Evolutionary conservation across 2,797 vertebrate genomes (phyloP), one percentile per base, ranked within the genome.

Genomic region (Sylvilagus floridanus): DNA sequence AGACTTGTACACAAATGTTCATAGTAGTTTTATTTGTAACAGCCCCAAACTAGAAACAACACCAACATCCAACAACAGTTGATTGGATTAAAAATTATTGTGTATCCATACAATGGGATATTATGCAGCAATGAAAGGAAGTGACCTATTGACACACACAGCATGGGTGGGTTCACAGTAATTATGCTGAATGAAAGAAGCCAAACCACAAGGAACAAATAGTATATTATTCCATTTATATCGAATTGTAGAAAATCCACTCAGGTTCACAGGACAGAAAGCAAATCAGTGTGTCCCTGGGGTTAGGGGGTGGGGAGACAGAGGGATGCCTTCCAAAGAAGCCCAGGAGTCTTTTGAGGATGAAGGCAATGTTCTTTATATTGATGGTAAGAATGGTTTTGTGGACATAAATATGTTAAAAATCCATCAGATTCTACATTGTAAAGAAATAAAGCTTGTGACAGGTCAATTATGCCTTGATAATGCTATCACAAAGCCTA

Each of bases 161-260:
- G n/a, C n/a, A 14, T 50, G 30, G 71, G 21, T 65, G 19, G 13
- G 65, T 54, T 75, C 69, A 52, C 52, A 91, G 75, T 37, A 75
- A 50, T 26, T 26, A 54, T 54, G 19, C 52, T 62, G 37, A 83
- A 28, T 77, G n/a, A 79, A 78, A 82, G 42, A 81, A 90, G 37
- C 9, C 14, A 89, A 21, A 63, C 37, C 32, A 83, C 63, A 37
- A 72, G 60, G 10, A 75, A 14, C 66, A 72, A 54, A 26, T 50
- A 24, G 8, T 22, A 11, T 17, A 57, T 42, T 83, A 19, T n/a
- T 19, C 47, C 50, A 76, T 65, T 72, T 68, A 30, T 24, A 65
- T 13, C 17, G 68, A 66, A 84, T 71, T 71, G 9, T 71, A 65
- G 12, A 82, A 63, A 69, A 50, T 84, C 22, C 69, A 66, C 47